Evolutionary conservation across 2,113 vertebrate species (phyloP).

Genomic region (Ptychochromis oligacanthus): DNA sequence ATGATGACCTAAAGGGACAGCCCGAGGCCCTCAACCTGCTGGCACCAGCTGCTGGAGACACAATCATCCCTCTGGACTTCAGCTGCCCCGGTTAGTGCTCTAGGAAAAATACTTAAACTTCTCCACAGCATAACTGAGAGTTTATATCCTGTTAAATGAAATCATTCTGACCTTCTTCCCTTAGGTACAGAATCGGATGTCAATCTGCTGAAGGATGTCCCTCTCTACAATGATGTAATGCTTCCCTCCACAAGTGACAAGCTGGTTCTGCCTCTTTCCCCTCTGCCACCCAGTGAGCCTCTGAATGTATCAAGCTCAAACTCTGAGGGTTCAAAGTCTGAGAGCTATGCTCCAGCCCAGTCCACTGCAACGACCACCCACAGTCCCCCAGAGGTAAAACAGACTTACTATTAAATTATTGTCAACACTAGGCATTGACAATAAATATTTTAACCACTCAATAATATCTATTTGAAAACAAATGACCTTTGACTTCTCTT

Average conservation of each 20-base stretch:
- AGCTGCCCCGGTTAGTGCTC: slow-evolving; percentile 84
- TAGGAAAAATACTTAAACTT: neutral
- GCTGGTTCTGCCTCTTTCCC: slow-evolving; percentile 88
- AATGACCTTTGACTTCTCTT: slow-evolving; percentile 12
- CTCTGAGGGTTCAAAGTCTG: slow-evolving; percentile 80
- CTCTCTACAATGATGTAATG: slow-evolving; percentile 97
- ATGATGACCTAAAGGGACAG: slow-evolving; percentile 90
- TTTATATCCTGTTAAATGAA: neutral
- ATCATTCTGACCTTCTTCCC: neutral
- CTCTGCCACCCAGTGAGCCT: slow-evolving; percentile 85
- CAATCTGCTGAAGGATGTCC: slow-evolving; percentile 86
- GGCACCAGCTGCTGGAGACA: slow-evolving; percentile 94
- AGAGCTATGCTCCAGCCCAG: slow-evolving; percentile 79
- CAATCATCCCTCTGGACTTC: slow-evolving; percentile 92
- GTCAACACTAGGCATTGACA: neutral
- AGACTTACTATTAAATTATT: neutral
- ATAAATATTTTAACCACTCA: neutral
- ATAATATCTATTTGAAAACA: neutral
- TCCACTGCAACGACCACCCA: slow-evolving; percentile 80
- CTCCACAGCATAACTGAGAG: neutral
- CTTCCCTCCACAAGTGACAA: slow-evolving; percentile 90
- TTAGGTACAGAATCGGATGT: slow-evolving; percentile 84
- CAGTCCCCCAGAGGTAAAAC: slow-evolving; percentile 85
- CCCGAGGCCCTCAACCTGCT: slow-evolving; percentile 92
- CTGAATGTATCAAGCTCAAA: slow-evolving; percentile 83